These are phyloP conservation scores for Drosophila austrosaltans DNA, from an alignment of 2,888 invertebrate species.

Conservation along the genomic window DNA sequence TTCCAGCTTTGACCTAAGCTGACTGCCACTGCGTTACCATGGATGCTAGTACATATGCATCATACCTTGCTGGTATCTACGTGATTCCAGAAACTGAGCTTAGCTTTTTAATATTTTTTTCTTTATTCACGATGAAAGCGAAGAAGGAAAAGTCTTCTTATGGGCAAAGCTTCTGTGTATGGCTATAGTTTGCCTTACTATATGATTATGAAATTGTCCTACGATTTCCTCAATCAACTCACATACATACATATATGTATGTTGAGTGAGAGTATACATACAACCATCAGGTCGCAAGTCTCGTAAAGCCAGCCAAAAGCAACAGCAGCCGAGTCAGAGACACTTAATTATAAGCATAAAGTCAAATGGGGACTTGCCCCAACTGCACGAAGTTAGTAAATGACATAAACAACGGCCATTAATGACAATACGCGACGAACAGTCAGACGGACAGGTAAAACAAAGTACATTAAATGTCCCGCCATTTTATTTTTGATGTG, in stretches of 20 bases:
- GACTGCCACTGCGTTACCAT: background rate
- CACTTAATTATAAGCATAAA: constrained; percentile 73
- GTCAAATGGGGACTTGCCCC: constrained; percentile 33
- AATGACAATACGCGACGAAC: constrained; percentile 21
- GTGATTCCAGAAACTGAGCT: background rate
- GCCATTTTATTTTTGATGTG: constrained; percentile 56
- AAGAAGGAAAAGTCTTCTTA: background rate
- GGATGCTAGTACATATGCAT: background rate
- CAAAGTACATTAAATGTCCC: constrained; percentile 14
- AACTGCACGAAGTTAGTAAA: constrained; percentile 1
- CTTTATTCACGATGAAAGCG: no score
- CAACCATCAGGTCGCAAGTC: constrained; percentile 13
- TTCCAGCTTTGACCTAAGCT: background rate
- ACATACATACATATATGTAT: background rate
- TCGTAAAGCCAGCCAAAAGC: constrained; percentile 24
- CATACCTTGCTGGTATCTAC: background rate
- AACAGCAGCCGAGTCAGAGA: constrained; percentile 29
- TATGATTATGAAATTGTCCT: background rate
- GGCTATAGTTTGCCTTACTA: no score
- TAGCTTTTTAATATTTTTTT: background rate
- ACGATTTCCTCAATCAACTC: background rate
- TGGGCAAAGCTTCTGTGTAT: background rate
- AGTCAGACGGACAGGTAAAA: constrained; percentile 32
- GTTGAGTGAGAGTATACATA: background rate
- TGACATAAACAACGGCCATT: constrained; percentile 46